phyloP scores from a whole-genome alignment of 1,140 invertebrate genomes.

The Euschistus heros region DNA sequence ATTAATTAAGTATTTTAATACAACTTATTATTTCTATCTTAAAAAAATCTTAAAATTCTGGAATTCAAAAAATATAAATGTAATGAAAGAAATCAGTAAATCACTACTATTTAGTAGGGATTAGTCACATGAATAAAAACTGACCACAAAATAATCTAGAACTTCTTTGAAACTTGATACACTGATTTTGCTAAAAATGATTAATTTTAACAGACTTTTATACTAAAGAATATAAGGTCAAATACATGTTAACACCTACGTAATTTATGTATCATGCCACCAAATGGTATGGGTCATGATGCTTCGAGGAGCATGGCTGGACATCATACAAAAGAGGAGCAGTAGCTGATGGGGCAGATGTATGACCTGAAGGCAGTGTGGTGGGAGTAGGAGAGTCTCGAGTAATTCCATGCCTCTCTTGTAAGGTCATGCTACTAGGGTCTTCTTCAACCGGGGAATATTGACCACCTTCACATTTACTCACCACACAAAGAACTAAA shows the following conservation, averaged over 20 bases:
- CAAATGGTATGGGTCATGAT: slow-evolving; percentile 40
- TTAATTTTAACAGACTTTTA: too few species aligned
- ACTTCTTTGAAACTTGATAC: too few species aligned
- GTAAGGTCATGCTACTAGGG: slow-evolving; percentile 38
- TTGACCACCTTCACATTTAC: slow-evolving; percentile 37
- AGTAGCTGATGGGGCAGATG: slow-evolving; percentile 26
- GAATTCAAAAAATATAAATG: too few species aligned
- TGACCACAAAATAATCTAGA: too few species aligned
- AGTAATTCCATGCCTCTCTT: slow-evolving; percentile 32
- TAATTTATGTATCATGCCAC: slow-evolving; percentile 32
- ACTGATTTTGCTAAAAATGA: too few species aligned
- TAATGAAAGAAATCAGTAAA: too few species aligned
- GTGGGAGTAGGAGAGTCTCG: slow-evolving; percentile 29
- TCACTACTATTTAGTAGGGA: too few species aligned
- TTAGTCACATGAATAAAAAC: too few species aligned
- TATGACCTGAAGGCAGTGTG: slow-evolving; percentile 25
- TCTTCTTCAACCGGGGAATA: slow-evolving; percentile 40
- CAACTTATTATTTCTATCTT: too few species aligned
- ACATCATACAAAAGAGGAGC: slow-evolving; percentile 38
- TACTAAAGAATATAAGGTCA: too few species aligned
- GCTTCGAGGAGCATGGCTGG: slow-evolving; percentile 48
- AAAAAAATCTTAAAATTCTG: too few species aligned
- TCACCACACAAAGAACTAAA: slow-evolving; percentile 37
- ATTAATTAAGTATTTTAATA: too few species aligned
- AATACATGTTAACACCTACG: neutral